Evolutionary conservation across 2,888 invertebrate species (phyloP), one percentile per base, ranked within the genome.

Genomic region (Hydriomena furcata): DNA sequence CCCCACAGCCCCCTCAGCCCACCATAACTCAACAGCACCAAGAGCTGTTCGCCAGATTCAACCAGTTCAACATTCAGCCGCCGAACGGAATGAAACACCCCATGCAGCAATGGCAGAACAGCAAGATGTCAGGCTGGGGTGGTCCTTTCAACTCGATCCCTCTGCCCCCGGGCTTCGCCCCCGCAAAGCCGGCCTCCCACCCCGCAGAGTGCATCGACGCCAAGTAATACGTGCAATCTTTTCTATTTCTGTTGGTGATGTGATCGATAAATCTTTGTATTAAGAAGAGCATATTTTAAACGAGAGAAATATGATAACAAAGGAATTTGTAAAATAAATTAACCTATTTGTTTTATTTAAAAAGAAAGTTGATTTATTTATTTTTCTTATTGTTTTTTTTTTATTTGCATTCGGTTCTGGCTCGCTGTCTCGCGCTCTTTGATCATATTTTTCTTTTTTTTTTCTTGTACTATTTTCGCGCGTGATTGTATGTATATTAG

Each of bases 261-360:
- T 84, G 80, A 85, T 82, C 82, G 84, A 87, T 81, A 90, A 88
- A 89, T 89, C 89, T 88, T 89, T 89, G 89, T 88, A 89, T 82
- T 83, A 82, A 83, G 84, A 76, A 83, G 86, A 89, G 80, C 83
- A 83, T 90, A 89, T 88, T 89, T 85, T 89, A 88, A 70, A 88
- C 79, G 84, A 89, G 88, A 90, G 89, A 87, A 89, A 89, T 87
- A 90, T 89, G 89, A 89, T 89, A 89, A 88, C 88, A 84, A 85
- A 88, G 84, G 85, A 87, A 87, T 88, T 89, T 89, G 84, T 88
- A 87, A 87, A 89, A 89, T 88, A 86, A 89, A 90, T 87, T 90
- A 87, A 89, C 84, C 75, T 85, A 89, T 86, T 89, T 86, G 90
- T 90, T 89, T 90, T 88, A 89, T 90, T 89, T 86, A 73, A 77